Base-by-base conservation (phyloP, 2,888 invertebrate genomes). In the Ganaspis brasiliensis region DNA sequence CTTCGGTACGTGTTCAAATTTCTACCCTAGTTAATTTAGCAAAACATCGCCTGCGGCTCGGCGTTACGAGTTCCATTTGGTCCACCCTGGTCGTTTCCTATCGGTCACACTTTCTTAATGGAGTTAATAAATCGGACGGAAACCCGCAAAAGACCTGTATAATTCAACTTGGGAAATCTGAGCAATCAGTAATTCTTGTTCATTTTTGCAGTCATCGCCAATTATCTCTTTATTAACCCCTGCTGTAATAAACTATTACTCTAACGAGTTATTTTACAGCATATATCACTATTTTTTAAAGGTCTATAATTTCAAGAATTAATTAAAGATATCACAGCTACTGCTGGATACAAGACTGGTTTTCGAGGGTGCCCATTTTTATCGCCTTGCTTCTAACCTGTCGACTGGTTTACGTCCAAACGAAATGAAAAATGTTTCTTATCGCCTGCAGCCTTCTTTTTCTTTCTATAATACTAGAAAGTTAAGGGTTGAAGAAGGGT, bases 71-170 rank as follows among this genome's bases (percentile, higher is more conserved):
- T 78, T 83, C 82, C 77, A 81, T 81, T 81, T 75, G 82, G 79
- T 63, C 78, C 83, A 79, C 83, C 83, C 81, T 79, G 75, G 73
- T 79, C 76, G 84, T 87, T 87, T 87, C 85, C 85, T 84, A 84
- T 84, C 83, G 84, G 86, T 82, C 83, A 76, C 83, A 83, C 76
- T 76, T 84, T 84, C 85, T 84, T 85, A 85, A 85, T 85, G 77
- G 83, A 77, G 83, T 83, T 81, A 81, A 85, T 83, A 85, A 85
- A 85, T 85, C 76, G 77, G 19, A 35, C 16, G 35, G 26, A 16
- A 31, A 61, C 61, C 61, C 61, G 19, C 35, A 61, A 35, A 59
- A 59, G 31, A 35, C 59, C 9, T 31, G 31, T 59, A 31, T 16
- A 31, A 31, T 59, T 59, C 35, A 16, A n/a, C 61, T n/a, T n/a